These are phyloP conservation scores for Burhinus oedicnemus DNA, from an alignment of 2,113 vertebrate genomes.

Conservation along the genomic window DNA sequence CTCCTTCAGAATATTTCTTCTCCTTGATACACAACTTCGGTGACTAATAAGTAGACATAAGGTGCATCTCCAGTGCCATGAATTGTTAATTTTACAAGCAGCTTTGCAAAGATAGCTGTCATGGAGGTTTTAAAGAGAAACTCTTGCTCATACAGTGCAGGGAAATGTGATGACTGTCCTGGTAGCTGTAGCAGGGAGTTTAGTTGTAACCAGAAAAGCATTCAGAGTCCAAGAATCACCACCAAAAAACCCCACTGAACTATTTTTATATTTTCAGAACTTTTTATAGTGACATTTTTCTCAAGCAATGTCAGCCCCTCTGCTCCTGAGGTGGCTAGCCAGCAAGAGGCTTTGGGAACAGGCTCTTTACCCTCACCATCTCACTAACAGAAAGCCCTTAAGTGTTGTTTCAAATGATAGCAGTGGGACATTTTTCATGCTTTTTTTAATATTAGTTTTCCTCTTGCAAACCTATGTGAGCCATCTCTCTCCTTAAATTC, in stretches of 20 bases:
- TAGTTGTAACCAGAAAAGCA: slow-evolving; percentile 34
- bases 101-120: background rate
- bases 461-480: background rate
- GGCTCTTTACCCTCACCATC: background rate
- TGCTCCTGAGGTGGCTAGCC: background rate
- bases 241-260: background rate
- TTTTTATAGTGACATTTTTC: slow-evolving; percentile 1
- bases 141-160: background rate
- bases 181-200: background rate
- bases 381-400: background rate
- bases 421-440: background rate
- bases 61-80: background rate
- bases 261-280: slow-evolving; percentile 30
- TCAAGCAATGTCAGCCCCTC: background rate
- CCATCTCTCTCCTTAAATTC: background rate
- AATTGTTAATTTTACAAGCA: background rate
- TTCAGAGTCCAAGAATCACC: slow-evolving; percentile 8
- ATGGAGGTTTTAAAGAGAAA: background rate
- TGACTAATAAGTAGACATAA: background rate
- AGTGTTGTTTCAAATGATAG: background rate
- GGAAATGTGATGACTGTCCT: background rate
- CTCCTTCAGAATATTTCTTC: background rate
- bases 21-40: background rate
- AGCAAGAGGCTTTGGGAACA: slow-evolving; percentile 8
- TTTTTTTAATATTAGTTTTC: background rate